Base-by-base conservation (phyloP, 2,113 vertebrate species). In the Morone chrysops region DNA sequence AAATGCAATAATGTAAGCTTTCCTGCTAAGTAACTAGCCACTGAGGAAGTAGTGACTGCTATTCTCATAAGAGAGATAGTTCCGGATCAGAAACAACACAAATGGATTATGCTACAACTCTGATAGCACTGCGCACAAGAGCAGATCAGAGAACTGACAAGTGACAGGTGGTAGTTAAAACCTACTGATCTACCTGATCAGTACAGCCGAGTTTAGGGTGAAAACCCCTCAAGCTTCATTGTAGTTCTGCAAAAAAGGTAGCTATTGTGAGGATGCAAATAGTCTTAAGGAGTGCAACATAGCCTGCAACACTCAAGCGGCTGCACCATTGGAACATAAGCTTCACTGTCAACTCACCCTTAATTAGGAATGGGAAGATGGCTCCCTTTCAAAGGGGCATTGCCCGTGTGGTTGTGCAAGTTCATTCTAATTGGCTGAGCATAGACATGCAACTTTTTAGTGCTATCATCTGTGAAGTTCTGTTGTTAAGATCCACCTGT, bases 401-500 rank as follows among this genome's bases (percentile, higher is more conserved):
- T 38, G 6, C 45, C 22, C 4, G 14, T 62, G 3, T 51, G 22
- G 20, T 13, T 59, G 9, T 63, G 38, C 8, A 59, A 43, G 62
- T 17, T 61, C 47, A 67, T 59, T 75, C 70, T 78, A 14, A 4
- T 6, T 22, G 56, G 31, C 36, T 78, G 8, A 0, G 22, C 50
- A 40, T 17, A 36, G 14, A 63, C 61, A 65, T 67, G 59, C 76
- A 60, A 6, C 70, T 45, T 16, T 43, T 73, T n/a, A 54, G 31
- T 14, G 20, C 17, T 63, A 17, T 31, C 20, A 43, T 59, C 48
- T 18, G 6, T 80, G 10, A 70, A 54, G 38, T 0, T 73, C 20
- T 59, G 31, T 47, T 48, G 36, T 63, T 22, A 47, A 43, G 75
- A 17, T 0, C 73, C 53, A 75, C 16, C 68, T 72, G 67, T 80